Conservation (phyloP, 2,113 vertebrate genomes). For the Nannobrachium achirus region DNA sequence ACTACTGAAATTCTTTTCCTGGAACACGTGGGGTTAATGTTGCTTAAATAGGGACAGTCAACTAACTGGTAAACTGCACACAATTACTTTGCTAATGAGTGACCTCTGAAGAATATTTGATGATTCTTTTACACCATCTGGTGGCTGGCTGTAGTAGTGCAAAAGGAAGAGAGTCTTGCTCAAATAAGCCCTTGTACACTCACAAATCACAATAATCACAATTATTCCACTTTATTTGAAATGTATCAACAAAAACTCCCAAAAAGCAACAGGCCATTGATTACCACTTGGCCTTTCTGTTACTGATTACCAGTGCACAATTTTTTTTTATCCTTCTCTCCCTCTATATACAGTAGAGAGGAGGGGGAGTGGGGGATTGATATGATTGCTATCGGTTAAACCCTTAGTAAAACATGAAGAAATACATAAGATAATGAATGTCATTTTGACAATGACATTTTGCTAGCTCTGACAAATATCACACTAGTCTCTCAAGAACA, state of each 20-base stretch:
- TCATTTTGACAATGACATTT: background rate
- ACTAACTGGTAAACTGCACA: background rate
- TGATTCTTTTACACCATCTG: slow-evolving; percentile 29
- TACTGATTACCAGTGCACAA: no score
- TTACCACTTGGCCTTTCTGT: no score
- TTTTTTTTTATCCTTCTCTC: no score
- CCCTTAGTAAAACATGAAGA: no score
- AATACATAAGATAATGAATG: background rate
- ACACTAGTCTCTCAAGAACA: no score
- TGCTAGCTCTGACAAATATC: no score
- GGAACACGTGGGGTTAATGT: background rate
- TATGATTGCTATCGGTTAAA: no score
- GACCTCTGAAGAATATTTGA: background rate
- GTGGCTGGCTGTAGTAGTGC: slow-evolving; percentile 35
- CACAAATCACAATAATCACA: no score
- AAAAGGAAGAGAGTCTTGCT: background rate
- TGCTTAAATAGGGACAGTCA: slow-evolving; percentile 5
- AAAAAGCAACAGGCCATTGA: background rate
- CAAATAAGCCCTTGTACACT: background rate
- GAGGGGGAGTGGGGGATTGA: no score
- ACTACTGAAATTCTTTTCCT: background rate
- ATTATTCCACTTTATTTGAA: background rate
- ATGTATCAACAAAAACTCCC: no score
- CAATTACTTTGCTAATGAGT: background rate
- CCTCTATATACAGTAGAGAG: no score